Evolutionary conservation across 2,113 vertebrate genomes (phyloP).

Genomic region (Geothlypis trichas): DNA sequence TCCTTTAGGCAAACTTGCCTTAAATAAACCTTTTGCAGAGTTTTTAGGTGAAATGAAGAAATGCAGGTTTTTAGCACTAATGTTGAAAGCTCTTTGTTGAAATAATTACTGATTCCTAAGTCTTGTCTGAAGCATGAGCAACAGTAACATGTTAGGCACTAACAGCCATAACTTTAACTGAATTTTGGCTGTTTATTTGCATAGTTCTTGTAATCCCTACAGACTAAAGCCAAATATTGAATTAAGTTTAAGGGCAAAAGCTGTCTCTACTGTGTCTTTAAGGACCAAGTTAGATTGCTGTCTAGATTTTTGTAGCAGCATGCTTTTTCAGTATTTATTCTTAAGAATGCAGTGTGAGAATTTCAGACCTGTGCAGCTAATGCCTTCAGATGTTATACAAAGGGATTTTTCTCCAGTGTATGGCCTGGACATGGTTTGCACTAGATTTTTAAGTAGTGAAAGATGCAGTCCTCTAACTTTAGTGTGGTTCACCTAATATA

Average conservation of each 20-base stretch:
- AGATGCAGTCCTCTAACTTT: neutral
- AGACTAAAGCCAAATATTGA: constrained; percentile 34
- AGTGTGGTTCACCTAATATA: neutral
- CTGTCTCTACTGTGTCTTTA: neutral
- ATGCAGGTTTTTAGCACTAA: constrained; percentile 46
- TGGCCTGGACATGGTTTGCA: neutral
- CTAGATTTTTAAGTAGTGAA: constrained; percentile 19
- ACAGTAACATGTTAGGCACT: neutral
- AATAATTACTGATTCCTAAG: constrained; percentile 37
- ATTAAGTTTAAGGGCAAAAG: constrained; percentile 7
- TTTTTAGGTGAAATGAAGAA: constrained; percentile 64
- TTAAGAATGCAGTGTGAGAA: neutral
- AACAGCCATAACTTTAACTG: constrained; percentile 18
- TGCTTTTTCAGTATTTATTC: neutral
- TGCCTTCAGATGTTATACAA: neutral
- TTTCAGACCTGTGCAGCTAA: neutral
- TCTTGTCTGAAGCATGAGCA: constrained; percentile 4
- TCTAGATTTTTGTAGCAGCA: neutral
- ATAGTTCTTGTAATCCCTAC: constrained; percentile 7
- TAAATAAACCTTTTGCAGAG: constrained; percentile 68
- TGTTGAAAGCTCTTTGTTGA: constrained; percentile 39
- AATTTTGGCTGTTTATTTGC: constrained; percentile 30
- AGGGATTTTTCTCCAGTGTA: neutral
- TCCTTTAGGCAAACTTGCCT: constrained; percentile 78
- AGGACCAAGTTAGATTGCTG: neutral